Base-by-base conservation (phyloP, 2,888 invertebrate genomes). In the Patella pellucida region DNA sequence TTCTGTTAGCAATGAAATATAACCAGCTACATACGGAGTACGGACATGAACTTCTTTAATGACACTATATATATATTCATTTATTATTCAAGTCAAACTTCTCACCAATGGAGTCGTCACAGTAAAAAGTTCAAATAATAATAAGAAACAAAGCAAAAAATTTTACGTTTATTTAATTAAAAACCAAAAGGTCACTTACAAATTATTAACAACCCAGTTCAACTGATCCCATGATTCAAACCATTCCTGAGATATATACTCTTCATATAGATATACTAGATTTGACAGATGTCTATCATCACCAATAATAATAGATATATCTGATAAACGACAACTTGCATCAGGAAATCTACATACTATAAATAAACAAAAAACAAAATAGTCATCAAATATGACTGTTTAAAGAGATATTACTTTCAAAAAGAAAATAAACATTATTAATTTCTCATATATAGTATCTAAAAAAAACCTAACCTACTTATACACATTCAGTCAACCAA, bases 291-390 rank as follows among this genome's bases (percentile, higher is more conserved):
- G 92, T 71, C 93, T 92, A 11, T 92, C 91, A 79, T 92, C 92
- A 41, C 93, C 92, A 73, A 94, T 93, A 84, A 95, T 95, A 83
- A 94, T 93, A 83, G 93, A 93, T 72, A 95, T 93, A 90, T 94
- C 93, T 76, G 92, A 92, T 51, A 91, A 81, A 0, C 82, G 81
- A 52, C 86, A 85, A 68, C 81, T 85, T 11, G 85, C 78, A 23
- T 78, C 81, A 0, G 85, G 85, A 74, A 85, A 84, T 56, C 81
- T 77, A 2, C 80, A 81, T 11, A 80, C 85, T 87, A 79, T 15
- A 62, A n/a, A 69, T 41, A 71, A 16, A 12, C 69, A 56, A 71
- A 19, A 19, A 3, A 62, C 19, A 41, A 41, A 41, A 41, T 41
- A 9, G 41, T 41, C 0, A 41, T 41, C 41, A 41, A 41, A 41